phyloP scores from a whole-genome alignment of 1,140 invertebrate species.

The Lerema accius region DNA sequence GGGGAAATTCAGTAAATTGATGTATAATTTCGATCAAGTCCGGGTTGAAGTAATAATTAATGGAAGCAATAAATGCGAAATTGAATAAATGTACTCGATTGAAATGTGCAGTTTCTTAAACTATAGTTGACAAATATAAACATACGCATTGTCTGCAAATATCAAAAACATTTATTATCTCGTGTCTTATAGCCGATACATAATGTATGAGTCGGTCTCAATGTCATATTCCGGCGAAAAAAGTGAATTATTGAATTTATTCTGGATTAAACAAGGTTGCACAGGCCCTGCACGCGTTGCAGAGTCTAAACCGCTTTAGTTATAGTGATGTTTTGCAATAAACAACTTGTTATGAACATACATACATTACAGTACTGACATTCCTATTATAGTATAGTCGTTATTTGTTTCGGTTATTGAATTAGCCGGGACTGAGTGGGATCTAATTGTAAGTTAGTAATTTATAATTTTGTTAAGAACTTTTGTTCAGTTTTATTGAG shows the following conservation, averaged over 20 bases:
- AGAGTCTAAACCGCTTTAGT: neutral
- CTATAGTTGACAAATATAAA: neutral
- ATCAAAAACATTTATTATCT: conserved; percentile 1
- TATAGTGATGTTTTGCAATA: neutral
- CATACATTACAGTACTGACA: neutral
- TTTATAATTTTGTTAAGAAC: too few relatives aligned
- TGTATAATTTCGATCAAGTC: too few relatives aligned
- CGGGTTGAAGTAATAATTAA: too few relatives aligned
- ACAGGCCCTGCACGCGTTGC: neutral
- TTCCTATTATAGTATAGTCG: too few relatives aligned
- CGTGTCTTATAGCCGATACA: neutral
- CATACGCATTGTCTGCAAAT: neutral
- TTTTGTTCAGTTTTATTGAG: too few relatives aligned
- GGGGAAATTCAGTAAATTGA: too few relatives aligned
- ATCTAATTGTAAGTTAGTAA: neutral
- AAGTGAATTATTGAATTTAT: neutral
- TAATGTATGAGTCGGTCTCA: neutral
- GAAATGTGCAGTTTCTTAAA: too few relatives aligned
- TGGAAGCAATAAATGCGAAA: too few relatives aligned
- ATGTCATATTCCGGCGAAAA: neutral
- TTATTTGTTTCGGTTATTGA: too few relatives aligned
- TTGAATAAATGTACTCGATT: too few relatives aligned
- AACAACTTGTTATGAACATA: neutral
- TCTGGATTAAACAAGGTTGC: neutral
- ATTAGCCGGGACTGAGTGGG: too few relatives aligned